Evolutionary conservation across 30 jellyfish, hydroid and myxozoan species (phyloP), one percentile per base, ranked within the genome.

Genomic region (Clytia hemisphaerica): DNA sequence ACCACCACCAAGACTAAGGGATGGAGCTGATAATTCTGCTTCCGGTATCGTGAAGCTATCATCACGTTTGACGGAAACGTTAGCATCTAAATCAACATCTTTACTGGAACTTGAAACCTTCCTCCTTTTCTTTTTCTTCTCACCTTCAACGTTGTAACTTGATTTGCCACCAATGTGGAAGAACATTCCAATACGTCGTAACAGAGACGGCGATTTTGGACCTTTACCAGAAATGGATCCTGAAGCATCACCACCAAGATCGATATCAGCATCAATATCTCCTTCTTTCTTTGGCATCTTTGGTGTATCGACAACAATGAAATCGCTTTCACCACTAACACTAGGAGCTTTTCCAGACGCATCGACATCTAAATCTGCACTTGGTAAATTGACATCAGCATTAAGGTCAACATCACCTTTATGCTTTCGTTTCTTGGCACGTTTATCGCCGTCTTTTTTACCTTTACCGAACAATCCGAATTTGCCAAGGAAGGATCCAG

Each of bases 141-240:
- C 38, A 3, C 45, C 45, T 2, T 65, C 78, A 10, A 65, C 45
- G 33, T 65, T 37, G 33, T 65, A 65, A 4, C 25, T 44, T 37
- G 30, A 30, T n/a, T n/a, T n/a, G 10, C 68, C 37, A 37, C 44
- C 68, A 45, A 65, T 37, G 25, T 65, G 78, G 25, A 65, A 65
- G 38, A 65, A 65, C 78, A 65, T 65, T 6, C 70, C 78, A 37
- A 65, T 40, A 14, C 72, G 66, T n/a, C 69, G 66, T 19, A 65
- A 16, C 16, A 65, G 40, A 25, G 71, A 32, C 10, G 78, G 78
- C 2, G 78, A 65, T 6, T 65, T 33, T 2, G 78, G 78, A 10
- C 46, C 30, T n/a, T 36, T 60, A 2, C 21, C 59, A 27, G 63
- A 29, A 7, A 37, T 35, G 30, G 78, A 12, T 26, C 7, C 70